phyloP scores from a whole-genome alignment of 35 echinoderm and acorn worm species.

The Lytechinus variegatus region DNA sequence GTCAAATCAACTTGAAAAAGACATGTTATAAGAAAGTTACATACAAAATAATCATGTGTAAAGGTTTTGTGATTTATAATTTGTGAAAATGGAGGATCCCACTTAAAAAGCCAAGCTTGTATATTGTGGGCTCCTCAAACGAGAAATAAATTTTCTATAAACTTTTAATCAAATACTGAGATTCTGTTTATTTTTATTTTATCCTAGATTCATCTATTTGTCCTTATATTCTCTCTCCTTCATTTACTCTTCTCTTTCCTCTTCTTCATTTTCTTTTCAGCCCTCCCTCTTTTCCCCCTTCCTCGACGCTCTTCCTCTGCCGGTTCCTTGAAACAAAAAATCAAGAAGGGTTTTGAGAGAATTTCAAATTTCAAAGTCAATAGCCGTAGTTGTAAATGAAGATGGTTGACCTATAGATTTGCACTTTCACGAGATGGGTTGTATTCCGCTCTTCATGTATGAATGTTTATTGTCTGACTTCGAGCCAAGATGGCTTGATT shows the following conservation, averaged over 20 bases:
- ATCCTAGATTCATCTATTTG: not conserved
- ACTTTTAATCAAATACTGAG: not conserved
- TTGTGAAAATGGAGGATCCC: too few relatives aligned
- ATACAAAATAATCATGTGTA: too few relatives aligned
- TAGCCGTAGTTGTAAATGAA: not conserved
- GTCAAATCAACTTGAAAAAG: too few relatives aligned
- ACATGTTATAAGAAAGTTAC: too few relatives aligned
- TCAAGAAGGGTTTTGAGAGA: not conserved
- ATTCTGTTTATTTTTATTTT: not conserved
- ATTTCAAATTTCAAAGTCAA: conserved; percentile 20
- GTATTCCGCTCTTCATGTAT: not conserved
- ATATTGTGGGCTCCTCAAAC: too few relatives aligned
- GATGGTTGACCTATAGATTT: not conserved
- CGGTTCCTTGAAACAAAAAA: not conserved
- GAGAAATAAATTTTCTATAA: too few relatives aligned
- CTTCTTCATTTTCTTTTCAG: not conserved
- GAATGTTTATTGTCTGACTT: not conserved
- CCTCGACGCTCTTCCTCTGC: not conserved
- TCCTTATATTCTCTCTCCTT: not conserved
- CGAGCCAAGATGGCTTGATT: not conserved
- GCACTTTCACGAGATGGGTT: not conserved
- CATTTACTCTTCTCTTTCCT: not conserved
- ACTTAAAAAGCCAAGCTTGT: too few relatives aligned
- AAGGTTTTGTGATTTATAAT: too few relatives aligned
- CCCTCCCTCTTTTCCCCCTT: not conserved